phyloP scores from a whole-genome alignment of 1,140 invertebrate species.

The Tachypleus tridentatus region DNA sequence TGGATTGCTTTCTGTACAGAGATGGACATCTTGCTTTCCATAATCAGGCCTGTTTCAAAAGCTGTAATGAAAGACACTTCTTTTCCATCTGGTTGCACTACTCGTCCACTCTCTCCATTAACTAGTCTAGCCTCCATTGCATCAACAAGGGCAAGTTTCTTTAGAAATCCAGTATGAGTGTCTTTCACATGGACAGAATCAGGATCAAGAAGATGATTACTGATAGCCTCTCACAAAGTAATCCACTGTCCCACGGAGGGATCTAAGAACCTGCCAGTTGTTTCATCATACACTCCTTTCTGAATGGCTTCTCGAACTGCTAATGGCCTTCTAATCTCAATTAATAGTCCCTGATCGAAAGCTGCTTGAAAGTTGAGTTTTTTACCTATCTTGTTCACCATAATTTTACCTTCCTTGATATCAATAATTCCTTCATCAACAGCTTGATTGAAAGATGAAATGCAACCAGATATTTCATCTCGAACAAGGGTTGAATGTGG shows the following conservation, averaged over 20 bases:
- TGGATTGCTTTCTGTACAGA: conserved; percentile 74
- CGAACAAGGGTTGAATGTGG: conserved; percentile 59
- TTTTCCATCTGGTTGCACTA: conserved; percentile 54
- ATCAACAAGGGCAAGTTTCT: conserved; percentile 52
- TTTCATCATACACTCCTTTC: conserved; percentile 66
- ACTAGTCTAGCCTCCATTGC: conserved; percentile 63
- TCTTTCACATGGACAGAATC: conserved; percentile 73
- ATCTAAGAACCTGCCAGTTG: conserved; percentile 61
- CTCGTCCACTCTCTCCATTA: conserved; percentile 54
- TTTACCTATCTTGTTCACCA: conserved; percentile 41
- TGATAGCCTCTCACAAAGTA: conserved; percentile 59
- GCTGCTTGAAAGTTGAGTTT: conserved; percentile 68
- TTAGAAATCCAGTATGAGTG: conserved; percentile 55
- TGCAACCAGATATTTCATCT: conserved; percentile 34
- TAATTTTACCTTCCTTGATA: conserved; percentile 52
- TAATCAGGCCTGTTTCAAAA: conserved; percentile 62
- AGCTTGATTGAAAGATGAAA: conserved; percentile 39
- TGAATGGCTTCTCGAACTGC: conserved; percentile 71
- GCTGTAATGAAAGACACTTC: conserved; percentile 64
- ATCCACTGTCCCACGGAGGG: conserved; percentile 58
- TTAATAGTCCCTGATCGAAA: conserved; percentile 64
- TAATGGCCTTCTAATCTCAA: conserved; percentile 65
- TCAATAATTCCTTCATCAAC: conserved; percentile 59
- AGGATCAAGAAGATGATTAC: conserved; percentile 59
- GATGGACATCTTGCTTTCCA: conserved; percentile 66